These are phyloP conservation scores for Mormoops blainvillei DNA, from an alignment of 2,113 vertebrate genomes.

Conservation along the genomic window DNA sequence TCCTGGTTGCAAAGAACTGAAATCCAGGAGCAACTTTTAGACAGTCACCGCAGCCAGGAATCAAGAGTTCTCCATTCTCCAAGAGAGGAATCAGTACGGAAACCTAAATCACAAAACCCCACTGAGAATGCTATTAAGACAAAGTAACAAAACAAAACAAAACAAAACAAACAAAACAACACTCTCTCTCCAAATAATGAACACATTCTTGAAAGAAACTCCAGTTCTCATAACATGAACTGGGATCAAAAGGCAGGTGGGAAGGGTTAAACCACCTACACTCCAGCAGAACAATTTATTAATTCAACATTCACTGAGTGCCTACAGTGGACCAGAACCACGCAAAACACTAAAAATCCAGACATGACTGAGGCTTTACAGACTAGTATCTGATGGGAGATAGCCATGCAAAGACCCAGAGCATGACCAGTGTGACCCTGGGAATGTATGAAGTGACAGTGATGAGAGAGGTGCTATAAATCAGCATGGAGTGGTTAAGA, in stretches of 20 bases:
- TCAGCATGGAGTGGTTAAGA: background rate
- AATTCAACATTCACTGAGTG: background rate
- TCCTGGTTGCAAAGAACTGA: constrained; percentile 97
- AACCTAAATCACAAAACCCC: constrained; percentile 80
- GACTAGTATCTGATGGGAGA: background rate
- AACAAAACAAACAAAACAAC: background rate
- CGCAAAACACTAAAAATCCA: background rate
- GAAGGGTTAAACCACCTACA: background rate
- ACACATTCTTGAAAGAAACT: background rate
- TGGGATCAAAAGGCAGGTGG: background rate
- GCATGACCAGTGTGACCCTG: background rate
- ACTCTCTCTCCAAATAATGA: background rate
- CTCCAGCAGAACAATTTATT: background rate
- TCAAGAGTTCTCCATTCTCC: constrained; percentile 93
- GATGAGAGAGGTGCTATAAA: background rate
- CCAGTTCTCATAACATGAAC: background rate
- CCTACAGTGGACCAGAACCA: background rate
- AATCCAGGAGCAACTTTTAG: constrained; percentile 93
- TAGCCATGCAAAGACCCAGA: background rate
- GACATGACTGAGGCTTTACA: background rate
- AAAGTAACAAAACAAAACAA: background rate
- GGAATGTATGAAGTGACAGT: background rate
- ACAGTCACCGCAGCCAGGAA: constrained; percentile 93
- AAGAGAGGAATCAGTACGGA: constrained; percentile 94
- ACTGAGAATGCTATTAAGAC: background rate